Conservation (phyloP, 2,113 vertebrate species). For the Lophius piscatorius region DNA sequence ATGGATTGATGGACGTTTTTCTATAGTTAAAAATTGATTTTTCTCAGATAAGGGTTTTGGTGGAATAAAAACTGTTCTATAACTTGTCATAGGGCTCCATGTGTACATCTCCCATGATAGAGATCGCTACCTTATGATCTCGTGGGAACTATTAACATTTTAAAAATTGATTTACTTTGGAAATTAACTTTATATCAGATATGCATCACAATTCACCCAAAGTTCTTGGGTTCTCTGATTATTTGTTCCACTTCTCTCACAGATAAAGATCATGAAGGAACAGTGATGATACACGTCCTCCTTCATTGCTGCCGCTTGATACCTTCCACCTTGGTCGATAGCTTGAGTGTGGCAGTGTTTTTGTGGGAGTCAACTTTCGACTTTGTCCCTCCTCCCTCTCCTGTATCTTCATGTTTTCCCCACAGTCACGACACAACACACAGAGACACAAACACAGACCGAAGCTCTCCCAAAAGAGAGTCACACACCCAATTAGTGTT, state of each 20-base stretch:
- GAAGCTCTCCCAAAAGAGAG: slow-evolving; percentile 8
- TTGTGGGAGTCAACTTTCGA: slow-evolving; percentile 34
- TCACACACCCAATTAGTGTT: slow-evolving; percentile 39
- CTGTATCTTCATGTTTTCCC: slow-evolving; percentile 4
- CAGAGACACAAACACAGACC: slow-evolving; percentile 17
- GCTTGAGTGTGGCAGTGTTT: slow-evolving; percentile 24
- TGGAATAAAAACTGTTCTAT: no score
- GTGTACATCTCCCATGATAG: no score
- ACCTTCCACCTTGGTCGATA: slow-evolving; percentile 34
- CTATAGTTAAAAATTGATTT: no score
- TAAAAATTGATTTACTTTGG: no score
- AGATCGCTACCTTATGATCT: no score
- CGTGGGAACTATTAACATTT: no score
- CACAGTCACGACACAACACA: background rate
- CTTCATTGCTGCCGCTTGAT: slow-evolving; percentile 34
- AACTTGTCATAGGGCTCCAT: no score
- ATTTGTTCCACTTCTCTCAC: slow-evolving; percentile 32
- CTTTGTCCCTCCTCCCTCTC: slow-evolving; percentile 17
- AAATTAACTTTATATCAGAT: no score
- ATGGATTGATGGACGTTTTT: no score
- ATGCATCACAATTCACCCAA: no score
- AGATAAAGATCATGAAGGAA: slow-evolving; percentile 51
- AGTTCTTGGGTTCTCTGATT: no score
- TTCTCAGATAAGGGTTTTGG: no score
- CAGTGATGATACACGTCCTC: slow-evolving; percentile 37